These are phyloP conservation scores for Genyomyrus donnyi DNA, from an alignment of 2,113 vertebrate genomes.

Conservation along the genomic window DNA sequence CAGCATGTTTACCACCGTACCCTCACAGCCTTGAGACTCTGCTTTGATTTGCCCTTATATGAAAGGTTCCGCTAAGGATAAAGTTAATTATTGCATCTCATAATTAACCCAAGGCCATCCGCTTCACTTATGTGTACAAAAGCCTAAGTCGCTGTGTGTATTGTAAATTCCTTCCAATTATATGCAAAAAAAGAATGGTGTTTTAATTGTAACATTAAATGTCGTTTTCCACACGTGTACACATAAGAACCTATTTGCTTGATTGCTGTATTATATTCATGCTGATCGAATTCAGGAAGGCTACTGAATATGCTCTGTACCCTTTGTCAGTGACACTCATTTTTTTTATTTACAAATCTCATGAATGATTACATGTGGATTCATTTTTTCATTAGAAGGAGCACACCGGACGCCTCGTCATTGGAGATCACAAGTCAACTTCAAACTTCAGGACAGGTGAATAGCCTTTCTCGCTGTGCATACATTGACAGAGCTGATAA, in stretches of 20 bases:
- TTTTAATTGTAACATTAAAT: conserved; percentile 2
- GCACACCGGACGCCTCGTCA: conserved; percentile 61
- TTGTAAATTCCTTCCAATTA: conserved; percentile 15
- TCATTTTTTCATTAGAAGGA: conserved; percentile 50
- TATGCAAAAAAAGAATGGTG: neutral
- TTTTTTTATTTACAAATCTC: neutral
- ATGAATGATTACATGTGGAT: neutral
- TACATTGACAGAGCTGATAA: neutral
- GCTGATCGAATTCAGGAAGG: neutral
- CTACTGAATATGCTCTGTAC: neutral
- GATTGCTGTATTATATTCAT: neutral
- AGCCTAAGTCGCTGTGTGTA: neutral
- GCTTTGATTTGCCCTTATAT: neutral
- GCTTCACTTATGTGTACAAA: conserved; percentile 14
- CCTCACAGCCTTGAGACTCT: neutral
- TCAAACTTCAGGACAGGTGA: conserved; percentile 61
- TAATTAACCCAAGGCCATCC: conserved; percentile 9
- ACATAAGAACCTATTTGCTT: neutral
- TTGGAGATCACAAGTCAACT: conserved; percentile 64
- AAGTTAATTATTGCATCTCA: conserved; percentile 15
- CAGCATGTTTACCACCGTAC: neutral
- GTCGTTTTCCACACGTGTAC: neutral
- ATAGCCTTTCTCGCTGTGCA: neutral
- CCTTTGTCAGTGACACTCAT: neutral
- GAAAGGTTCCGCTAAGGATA: neutral